Base-by-base conservation (phyloP, 2,888 invertebrate genomes). In the Nematopogon swammerdamellus region DNA sequence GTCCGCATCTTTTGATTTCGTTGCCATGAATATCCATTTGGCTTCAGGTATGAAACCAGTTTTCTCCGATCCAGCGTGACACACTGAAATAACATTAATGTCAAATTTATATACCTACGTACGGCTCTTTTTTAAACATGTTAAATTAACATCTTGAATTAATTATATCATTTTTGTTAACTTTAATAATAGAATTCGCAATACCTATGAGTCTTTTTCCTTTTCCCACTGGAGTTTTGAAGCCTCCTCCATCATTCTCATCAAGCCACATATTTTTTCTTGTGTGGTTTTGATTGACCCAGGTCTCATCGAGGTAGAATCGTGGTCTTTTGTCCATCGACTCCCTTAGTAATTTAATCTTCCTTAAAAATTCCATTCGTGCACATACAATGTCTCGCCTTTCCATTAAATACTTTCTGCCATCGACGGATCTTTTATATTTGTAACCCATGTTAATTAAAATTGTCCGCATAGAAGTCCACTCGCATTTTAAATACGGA, bases 271-370 rank as follows among this genome's bases (percentile, higher is more conserved):
- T 44, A 16, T 44, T 20, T 25, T 43, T 49, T 49, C 49, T 49
- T 17, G 44, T 43, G 25, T 49, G 29, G 49, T 49, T 49, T 49
- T 49, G 49, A 44, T 49, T 49, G 19, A 49, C 30, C 44, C 49
- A 49, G 20, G 49, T 49, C 18, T 49, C 49, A 30, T 49, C 45
- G 17, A 49, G 16, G 30, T 49, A 49, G 45, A 49, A 18, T 30
- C 49, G 29, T 29, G 49, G 49, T 19, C 49, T 44, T 29, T 44
- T 29, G 29, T 49, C 49, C 20, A 19, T 30, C 11, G 25, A 44
- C 19, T 49, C 25, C 19, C 30, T 20, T 44, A 49, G 29, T 30
- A 17, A 14, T 19, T 49, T 44, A n/a, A 49, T 29, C 20, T 49
- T 49, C 30, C 45, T 36, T 36, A 14, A 14, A 36, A 19, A 48